Evolutionary conservation across 2,113 vertebrate genomes (phyloP), one percentile per base, ranked within the genome.

Genomic region (Seriola quinqueradiata): DNA sequence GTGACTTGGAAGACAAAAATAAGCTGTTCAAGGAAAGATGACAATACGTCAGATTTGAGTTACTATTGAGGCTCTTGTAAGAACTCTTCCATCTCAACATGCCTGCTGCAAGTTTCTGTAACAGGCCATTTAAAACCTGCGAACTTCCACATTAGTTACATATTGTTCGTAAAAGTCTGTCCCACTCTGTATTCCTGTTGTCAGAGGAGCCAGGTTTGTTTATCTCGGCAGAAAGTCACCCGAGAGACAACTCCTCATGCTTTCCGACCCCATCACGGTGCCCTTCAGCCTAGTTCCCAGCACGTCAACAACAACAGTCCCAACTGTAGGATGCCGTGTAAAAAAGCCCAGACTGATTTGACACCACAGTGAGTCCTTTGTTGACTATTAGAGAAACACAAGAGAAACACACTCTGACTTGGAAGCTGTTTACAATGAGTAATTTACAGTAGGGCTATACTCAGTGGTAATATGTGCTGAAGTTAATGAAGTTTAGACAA

Each of bases 221-320:
- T 68, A 70, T 79, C 77, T 71, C 17, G 0, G 36, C 11, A 19
- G 9, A 10, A 21, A 60, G 59, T 78, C 73, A 65, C 14, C 21
- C 42, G n/a, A 28, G 5, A 77, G 57, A 44, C 28, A 40, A n/a
- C 19, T 64, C 54, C 34, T 65, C 60, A 17, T 57, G 28, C 36
- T 68, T 38, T 48, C 66, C 55, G 58, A 4, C n/a, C 2, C 44
- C 67, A 32, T 44, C 80, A 17, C 1, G 4, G 46, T 70, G 54
- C 40, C 46, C 72, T 63, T 79, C 12, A 75, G 75, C 60, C 70
- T 36, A 65, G 77, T 74, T 87, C 70, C 40, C 77, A 84, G 60
- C 74, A 66, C 4, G 4, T 44, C 65, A 57, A 48, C 70, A 76
- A 25, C 23, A 68, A 25, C 23, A 68, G 73, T 13, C 13, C 34